Conservation (phyloP, 2,888 invertebrate genomes). For the Helleia helle region DNA sequence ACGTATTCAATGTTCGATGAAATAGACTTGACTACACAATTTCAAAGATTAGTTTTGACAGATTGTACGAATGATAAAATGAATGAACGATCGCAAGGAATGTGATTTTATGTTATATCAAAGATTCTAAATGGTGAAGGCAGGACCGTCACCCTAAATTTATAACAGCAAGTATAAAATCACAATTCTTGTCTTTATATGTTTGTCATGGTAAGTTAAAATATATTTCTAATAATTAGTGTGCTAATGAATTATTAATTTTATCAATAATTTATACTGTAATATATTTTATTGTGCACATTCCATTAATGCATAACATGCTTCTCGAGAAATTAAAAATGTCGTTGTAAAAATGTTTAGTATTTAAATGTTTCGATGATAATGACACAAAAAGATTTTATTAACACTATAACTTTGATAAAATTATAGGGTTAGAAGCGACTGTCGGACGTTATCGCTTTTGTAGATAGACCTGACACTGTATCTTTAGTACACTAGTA, state of each 20-base stretch:
- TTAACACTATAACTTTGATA: no score
- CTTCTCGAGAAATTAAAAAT: constrained; percentile 36
- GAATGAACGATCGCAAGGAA: constrained; percentile 30
- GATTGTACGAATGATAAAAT: constrained; percentile 26
- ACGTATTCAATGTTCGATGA: neutral
- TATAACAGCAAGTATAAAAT: constrained; percentile 30
- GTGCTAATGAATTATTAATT: constrained; percentile 67
- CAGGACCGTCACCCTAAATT: constrained; percentile 26
- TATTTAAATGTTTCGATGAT: no score
- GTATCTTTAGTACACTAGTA: no score
- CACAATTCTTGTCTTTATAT: constrained; percentile 43
- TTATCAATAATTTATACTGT: constrained; percentile 59
- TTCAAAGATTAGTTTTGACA: constrained; percentile 30
- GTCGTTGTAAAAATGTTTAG: no score
- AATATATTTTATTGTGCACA: constrained; percentile 63
- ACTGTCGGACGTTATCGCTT: no score
- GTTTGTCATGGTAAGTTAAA: constrained; percentile 45
- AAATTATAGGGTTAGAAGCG: no score
- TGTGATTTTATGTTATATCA: constrained; percentile 28
- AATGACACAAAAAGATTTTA: no score
- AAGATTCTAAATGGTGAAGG: constrained; percentile 18
- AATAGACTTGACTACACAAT: constrained; percentile 30
- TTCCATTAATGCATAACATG: constrained; percentile 67
- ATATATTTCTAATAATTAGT: constrained; percentile 65
- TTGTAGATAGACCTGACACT: no score